Evolutionary conservation across 2,113 vertebrate genomes (phyloP), one percentile per base, ranked within the genome.

Genomic region (Heterochromis multidens): DNA sequence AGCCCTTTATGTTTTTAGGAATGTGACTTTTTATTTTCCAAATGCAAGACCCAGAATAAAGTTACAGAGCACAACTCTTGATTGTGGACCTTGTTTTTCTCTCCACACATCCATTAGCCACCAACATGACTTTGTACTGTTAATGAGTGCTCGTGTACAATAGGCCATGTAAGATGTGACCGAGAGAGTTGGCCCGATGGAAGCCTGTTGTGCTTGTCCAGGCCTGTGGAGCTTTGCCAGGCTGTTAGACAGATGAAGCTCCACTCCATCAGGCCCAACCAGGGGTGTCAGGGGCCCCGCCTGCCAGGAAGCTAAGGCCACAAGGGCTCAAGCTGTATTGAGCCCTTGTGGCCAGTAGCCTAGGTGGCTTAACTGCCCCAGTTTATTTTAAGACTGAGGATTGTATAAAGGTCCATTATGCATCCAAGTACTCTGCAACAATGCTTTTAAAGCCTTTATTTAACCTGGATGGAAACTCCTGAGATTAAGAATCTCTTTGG

Each of bases 241-340:
- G 90, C 96, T 72, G 95, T 97, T 97, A 97, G 94, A 86, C 93
- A 95, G 96, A 96, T 97, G 95, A 96, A 88, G 91, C 94, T 95
- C 94, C 96, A 95, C 89, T 96, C 94, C 95, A 96, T 96, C 96
- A 96, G 95, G 82, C 91, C 91, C 92, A 88, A 92, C 89, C 89
- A 81, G 93, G 95, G 92, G 95, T 93, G 92, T 93, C 84, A 87
- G 79, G 79, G 91, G 87, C 89, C 91, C 90, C 78, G 77, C 77
- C 88, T 79, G 82, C 80, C 74, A 16, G 82, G 70, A 70, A 72
- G 40, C 79, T 63, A 84, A 87, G 88, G 86, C 79, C 91, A 81
- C 46, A 80, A 89, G 88, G 60, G 70, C 85, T 86, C 61, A 81
- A 60, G 61, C 79, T 92, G 60, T 95, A 95, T 94, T 95, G 90